phyloP scores from a whole-genome alignment of 2,113 vertebrate genomes.

The Tragulus kanchil region DNA sequence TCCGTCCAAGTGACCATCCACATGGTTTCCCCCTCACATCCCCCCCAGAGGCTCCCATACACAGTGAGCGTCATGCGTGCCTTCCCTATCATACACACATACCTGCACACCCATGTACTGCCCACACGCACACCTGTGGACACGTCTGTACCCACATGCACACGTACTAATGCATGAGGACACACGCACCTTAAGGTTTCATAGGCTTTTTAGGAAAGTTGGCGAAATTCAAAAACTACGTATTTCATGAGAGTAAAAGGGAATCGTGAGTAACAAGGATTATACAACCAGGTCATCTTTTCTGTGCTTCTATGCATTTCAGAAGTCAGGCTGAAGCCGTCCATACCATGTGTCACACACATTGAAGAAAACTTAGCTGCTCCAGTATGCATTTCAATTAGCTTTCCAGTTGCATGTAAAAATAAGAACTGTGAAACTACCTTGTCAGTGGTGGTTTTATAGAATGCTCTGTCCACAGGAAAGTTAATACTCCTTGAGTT shows the following conservation, averaged over 20 bases:
- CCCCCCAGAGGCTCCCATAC: neutral
- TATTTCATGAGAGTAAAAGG: neutral
- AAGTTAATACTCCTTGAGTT: constrained; percentile 55
- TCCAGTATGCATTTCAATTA: constrained; percentile 38
- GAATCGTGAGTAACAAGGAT: neutral
- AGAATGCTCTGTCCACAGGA: constrained; percentile 1
- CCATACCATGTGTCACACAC: neutral
- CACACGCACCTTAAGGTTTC: neutral
- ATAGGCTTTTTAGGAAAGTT: neutral
- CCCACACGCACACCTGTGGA: neutral
- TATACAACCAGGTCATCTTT: neutral
- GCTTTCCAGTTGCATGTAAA: constrained; percentile 57
- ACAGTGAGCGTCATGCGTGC: accelerated
- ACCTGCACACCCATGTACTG: neutral
- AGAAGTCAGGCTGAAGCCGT: neutral
- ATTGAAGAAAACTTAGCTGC: constrained; percentile 10
- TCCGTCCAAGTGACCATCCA: too few relatives aligned
- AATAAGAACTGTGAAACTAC: constrained; percentile 63
- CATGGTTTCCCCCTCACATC: accelerated
- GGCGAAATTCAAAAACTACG: neutral
- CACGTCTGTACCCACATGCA: accelerated
- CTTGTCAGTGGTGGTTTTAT: constrained; percentile 42
- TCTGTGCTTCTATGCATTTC: neutral
- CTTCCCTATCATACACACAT: neutral
- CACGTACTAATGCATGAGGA: accelerated